Conservation (phyloP, 2,113 vertebrate species). For the Acanthochromis polyacanthus region DNA sequence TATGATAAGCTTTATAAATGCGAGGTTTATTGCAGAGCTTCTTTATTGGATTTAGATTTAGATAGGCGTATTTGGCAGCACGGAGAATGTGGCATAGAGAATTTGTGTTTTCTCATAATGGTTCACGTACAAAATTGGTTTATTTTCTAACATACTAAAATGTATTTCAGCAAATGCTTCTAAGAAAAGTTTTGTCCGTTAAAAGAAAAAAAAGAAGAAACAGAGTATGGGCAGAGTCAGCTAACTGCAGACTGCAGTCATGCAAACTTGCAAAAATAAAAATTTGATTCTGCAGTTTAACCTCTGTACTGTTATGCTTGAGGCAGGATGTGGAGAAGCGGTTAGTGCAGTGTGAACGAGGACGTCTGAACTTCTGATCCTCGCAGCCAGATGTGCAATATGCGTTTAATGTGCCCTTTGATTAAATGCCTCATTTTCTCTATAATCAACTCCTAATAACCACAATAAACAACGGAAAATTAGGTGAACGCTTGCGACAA, state of each 20-base stretch:
- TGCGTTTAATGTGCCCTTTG: constrained; percentile 20
- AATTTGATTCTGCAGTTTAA: constrained; percentile 59
- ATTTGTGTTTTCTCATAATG: neutral
- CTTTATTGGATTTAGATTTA: neutral
- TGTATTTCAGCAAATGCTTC: constrained; percentile 8
- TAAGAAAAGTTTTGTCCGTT: constrained; percentile 17
- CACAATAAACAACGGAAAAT: constrained; percentile 45
- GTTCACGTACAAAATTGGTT: neutral
- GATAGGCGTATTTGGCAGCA: neutral
- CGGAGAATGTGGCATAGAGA: neutral
- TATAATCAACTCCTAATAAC: constrained; percentile 30
- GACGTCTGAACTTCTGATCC: constrained; percentile 66
- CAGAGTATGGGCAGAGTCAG: constrained; percentile 32
- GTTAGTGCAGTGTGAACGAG: constrained; percentile 51
- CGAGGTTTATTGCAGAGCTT: constrained; percentile 22
- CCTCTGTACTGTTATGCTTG: constrained; percentile 61
- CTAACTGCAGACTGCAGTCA: constrained; percentile 23
- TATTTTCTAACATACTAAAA: constrained; percentile 9
- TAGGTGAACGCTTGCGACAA: constrained; percentile 29
- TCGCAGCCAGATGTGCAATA: constrained; percentile 52
- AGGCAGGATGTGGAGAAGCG: constrained; percentile 74
- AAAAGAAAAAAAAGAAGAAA: constrained; percentile 10
- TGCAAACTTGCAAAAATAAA: constrained; percentile 66
- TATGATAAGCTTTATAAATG: constrained; percentile 28
- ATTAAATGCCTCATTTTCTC: constrained; percentile 24